phyloP scores from a whole-genome alignment of 2,113 vertebrate genomes.

The Tricholaema leucomelas region DNA sequence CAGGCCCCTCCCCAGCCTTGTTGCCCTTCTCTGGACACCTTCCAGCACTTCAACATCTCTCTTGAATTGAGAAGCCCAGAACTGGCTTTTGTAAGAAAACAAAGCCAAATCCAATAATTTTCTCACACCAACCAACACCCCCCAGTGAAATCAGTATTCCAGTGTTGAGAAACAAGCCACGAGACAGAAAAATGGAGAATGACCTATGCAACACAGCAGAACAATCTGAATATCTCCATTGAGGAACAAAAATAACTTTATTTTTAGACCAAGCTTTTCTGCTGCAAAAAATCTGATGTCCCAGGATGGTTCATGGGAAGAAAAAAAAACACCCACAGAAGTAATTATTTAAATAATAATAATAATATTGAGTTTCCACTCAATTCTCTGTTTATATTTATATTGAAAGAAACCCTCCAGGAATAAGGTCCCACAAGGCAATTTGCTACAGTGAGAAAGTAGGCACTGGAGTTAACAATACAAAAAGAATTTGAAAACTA shows the following conservation, averaged over 20 bases:
- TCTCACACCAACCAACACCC: not conserved
- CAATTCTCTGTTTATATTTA: not conserved
- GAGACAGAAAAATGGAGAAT: not conserved
- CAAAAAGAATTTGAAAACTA: not conserved
- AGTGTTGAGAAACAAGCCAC: not conserved
- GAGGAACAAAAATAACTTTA: not conserved
- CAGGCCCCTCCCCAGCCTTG: too few relatives aligned
- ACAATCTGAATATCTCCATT: not conserved
- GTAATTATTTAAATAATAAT: too few relatives aligned
- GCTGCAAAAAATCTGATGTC: not conserved
- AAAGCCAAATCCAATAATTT: not conserved
- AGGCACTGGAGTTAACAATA: not conserved
- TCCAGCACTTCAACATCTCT: too few relatives aligned
- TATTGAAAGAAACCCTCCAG: not conserved
- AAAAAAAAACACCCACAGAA: not conserved
- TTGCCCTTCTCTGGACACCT: too few relatives aligned
- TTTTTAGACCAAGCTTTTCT: constrained; percentile 19
- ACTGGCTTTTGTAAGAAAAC: not conserved
- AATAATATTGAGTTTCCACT: not conserved
- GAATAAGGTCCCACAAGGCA: not conserved
- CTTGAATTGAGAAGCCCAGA: too few relatives aligned
- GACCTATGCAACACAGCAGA: not conserved
- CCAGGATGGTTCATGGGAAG: not conserved
- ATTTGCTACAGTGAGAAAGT: not conserved
- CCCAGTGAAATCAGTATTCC: not conserved